Base-by-base conservation (phyloP, 2,797 vertebrate species). In the Girardinus metallicus region DNA sequence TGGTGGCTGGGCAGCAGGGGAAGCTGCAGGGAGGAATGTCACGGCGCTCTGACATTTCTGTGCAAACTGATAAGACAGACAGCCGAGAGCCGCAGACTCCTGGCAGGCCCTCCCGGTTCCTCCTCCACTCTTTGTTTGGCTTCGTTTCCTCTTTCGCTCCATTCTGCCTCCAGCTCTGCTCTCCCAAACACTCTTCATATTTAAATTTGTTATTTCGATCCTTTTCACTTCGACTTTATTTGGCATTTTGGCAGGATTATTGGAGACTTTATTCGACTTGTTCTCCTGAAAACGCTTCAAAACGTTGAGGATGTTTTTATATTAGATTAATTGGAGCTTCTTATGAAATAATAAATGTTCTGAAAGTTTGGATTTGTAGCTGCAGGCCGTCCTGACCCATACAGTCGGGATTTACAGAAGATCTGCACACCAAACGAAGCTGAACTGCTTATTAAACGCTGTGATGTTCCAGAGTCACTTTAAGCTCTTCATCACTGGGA, bases 41-140 rank as follows among this genome's bases (percentile, higher is more conserved):
- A 92, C 90, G 82, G 87, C 75, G 82, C 84, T 88, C 86, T 94
- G 94, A 93, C 93, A 94, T 95, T 94, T 93, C 94, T 94, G 92
- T 89, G 88, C 85, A 86, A 85, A 91, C 91, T 87, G 94, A 94
- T 95, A 95, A 94, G 87, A 93, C 90, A 91, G 78, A 75, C 84
- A 86, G 89, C 88, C 87, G 84, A 86, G 75, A 88, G 81, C 85
- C 57, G 21, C 43, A 84, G 85, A 88, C 89, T 90, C 75, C 83
- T 90, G 87, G 92, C 88, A 86, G 79, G 81, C 80, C 84, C 84
- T 91, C 89, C 77, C 90, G 84, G 91, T 87, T 85, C 78, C 80
- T 87, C 84, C 81, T 84, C 62, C 77, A 78, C 88, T 86, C 80
- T 62, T 78, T 26, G 6, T 74, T 78, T 88, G 77, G 76, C 46